A percentile compares a stretch with the other conserved stretches of the same genome.
Evolutionary conservation across 2,888 invertebrate species (phyloP).

Genomic region (Cataglyphis albicans): DNA sequence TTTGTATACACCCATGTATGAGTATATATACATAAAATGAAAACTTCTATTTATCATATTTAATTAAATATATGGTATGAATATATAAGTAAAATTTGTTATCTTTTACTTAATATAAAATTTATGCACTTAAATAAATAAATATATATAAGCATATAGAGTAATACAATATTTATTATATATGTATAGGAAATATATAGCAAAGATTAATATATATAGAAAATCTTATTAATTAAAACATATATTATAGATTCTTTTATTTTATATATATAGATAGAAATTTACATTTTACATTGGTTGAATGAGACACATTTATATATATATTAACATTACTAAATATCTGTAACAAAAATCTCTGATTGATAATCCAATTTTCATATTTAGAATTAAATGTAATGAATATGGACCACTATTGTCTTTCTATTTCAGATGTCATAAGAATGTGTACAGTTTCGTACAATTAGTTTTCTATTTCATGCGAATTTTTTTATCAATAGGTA

Average conservation of each 20-base stretch:
- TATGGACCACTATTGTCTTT: neutral
- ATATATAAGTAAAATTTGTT: slow-evolving; percentile 1
- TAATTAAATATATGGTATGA: neutral
- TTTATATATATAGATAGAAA: neutral
- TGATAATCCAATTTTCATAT: slow-evolving; percentile 7
- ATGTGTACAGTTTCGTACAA: neutral
- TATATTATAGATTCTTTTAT: slow-evolving; percentile 45
- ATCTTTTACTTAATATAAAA: slow-evolving; percentile 5
- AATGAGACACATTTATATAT: neutral
- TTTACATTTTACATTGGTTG: neutral
- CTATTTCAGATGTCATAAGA: slow-evolving; percentile 4
- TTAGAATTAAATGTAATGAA: slow-evolving; percentile 22
- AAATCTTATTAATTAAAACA: slow-evolving; percentile 51
- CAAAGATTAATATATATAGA: slow-evolving; percentile 31
- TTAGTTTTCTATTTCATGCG: neutral
- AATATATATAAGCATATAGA: slow-evolving; percentile 31
- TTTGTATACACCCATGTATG: neutral
- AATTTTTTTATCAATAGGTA: neutral
- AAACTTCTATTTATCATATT: slow-evolving; percentile 5
- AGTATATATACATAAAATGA: neutral
- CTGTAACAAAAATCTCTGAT: slow-evolving; percentile 9
- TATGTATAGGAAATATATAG: slow-evolving; percentile 8
- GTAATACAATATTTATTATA: slow-evolving; percentile 9
- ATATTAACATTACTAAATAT: slow-evolving; percentile 8
- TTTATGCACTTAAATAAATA: neutral